Evolutionary conservation across 2,888 invertebrate species (phyloP).

Genomic region (Athrips mouffetella): DNA sequence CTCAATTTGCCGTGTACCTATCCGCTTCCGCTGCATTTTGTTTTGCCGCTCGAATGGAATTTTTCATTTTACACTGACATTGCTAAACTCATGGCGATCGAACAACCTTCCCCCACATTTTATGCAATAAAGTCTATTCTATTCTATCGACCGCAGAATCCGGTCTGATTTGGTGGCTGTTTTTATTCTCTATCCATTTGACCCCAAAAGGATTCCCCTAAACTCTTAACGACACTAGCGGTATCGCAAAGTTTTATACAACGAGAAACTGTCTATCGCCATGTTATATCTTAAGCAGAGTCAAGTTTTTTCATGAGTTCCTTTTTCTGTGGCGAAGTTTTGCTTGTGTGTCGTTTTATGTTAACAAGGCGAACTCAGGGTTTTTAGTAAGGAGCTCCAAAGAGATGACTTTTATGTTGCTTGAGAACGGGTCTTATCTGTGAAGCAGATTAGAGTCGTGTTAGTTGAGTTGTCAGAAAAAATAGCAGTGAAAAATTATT

Average conservation of each 20-base stretch:
- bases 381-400: conserved; percentile 42
- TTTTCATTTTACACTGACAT: conserved; percentile 36
- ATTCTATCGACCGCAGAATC: too few relatives aligned
- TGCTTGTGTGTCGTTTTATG: conserved; percentile 53
- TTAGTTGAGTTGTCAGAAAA: too few relatives aligned
- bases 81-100: background rate
- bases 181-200: conserved; percentile 48
- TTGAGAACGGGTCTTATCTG: conserved; percentile 35
- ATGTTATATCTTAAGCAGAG: conserved; percentile 36
- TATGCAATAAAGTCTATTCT: background rate
- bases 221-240: conserved; percentile 52
- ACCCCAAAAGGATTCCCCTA: conserved; percentile 50
- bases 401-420: conserved; percentile 48
- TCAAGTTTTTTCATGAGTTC: conserved; percentile 53
- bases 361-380: conserved; percentile 49
- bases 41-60: conserved; percentile 50
- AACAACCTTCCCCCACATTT: background rate
- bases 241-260: conserved; percentile 51
- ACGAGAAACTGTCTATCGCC: conserved; percentile 48
- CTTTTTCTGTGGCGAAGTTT: conserved; percentile 52
- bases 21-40: conserved; percentile 67
- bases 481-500: too few relatives aligned
- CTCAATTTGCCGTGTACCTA: conserved; percentile 67
- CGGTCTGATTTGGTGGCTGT: background rate
- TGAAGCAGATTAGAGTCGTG: too few relatives aligned